Base-by-base conservation (phyloP, 2,888 invertebrate species). In the Monoplex corrugatus region DNA sequence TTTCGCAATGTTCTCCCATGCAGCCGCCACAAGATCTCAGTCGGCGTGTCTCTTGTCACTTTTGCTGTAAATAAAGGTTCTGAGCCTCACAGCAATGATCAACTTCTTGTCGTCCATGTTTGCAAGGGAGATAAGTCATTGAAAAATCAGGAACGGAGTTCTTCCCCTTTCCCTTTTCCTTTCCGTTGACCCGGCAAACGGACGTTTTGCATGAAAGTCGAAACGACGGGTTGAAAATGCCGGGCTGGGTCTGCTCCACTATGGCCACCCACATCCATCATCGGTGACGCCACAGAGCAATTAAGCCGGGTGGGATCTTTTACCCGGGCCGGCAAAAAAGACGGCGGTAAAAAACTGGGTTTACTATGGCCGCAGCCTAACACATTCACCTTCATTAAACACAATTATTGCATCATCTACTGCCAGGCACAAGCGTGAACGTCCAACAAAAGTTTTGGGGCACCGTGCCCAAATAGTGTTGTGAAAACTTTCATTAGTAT, bases 361-460 rank as follows among this genome's bases (percentile, higher is more conserved):
- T 63, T 63, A 63, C 63, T 63, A 63, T 63, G 63, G 63, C 63
- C 63, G 72, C 72, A 72, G 35, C 44, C 86, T 82, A 3, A 45
- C 87, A 13, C 87, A 19, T 23, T 89, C 85, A 35, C 87, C 87
- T 28, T 88, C 85, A 89, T 89, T 89, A 50, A 68, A 89, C 43
- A 87, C 87, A 44, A 89, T 85, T 44, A 87, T 82, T 1, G 86
- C 88, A 88, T 90, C 90, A 88, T 45, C 28, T 1, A 90, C 90
- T 3, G 90, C 88, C 23, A 87, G 50, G 45, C 84, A 80, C 28
- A 89, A 57, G 43, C 87, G 45, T 1, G 40, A 13, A 44, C 87
- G 45, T 75, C 89, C 87, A 23, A 75, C 85, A 80, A 89, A 89
- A 38, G 84, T 72, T 40, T 87, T 85, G 10, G 89, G 89, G 35